These are phyloP conservation scores for Bradypodion ventrale DNA, from an alignment of 2,797 vertebrate genomes.

Conservation along the genomic window DNA sequence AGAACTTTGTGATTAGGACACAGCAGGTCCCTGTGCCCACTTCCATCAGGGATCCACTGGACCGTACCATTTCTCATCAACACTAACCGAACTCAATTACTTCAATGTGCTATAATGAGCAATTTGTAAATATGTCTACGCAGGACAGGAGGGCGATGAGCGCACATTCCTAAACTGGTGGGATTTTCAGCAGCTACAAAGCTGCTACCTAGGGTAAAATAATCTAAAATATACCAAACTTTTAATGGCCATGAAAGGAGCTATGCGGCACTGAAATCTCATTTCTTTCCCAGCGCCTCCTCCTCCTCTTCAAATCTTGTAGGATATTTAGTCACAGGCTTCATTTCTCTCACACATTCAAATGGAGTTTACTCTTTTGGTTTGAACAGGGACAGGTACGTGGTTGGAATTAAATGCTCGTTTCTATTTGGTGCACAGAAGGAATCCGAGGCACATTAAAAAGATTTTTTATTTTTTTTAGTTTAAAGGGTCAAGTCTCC, in stretches of 20 bases:
- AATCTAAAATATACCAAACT: slow-evolving; percentile 56
- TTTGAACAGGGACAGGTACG: slow-evolving; percentile 58
- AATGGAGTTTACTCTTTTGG: slow-evolving; percentile 55
- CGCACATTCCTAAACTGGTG: neutral
- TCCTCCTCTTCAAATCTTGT: slow-evolving; percentile 28
- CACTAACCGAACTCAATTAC: slow-evolving; percentile 44
- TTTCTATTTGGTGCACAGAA: slow-evolving; percentile 49
- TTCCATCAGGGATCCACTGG: slow-evolving; percentile 17
- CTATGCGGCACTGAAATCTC: slow-evolving; percentile 32
- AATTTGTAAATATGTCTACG: slow-evolving; percentile 15
- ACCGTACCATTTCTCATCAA: slow-evolving; percentile 14
- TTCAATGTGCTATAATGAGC: slow-evolving; percentile 5
- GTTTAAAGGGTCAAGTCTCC: slow-evolving; percentile 72
- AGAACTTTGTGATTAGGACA: neutral
- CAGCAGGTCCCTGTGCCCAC: slow-evolving; percentile 10
- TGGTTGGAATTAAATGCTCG: slow-evolving; percentile 68
- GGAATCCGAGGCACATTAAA: slow-evolving; percentile 46
- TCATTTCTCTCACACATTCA: slow-evolving; percentile 54
- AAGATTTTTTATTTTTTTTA: slow-evolving; percentile 56
- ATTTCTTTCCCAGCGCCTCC: neutral
- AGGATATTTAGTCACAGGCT: slow-evolving; percentile 57
- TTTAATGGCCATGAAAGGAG: slow-evolving; percentile 43
- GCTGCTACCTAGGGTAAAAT: slow-evolving; percentile 54
- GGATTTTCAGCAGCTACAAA: slow-evolving; percentile 17
- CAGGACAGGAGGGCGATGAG: neutral